A percentile compares a stretch with the other conserved stretches of the same genome.
phyloP scores from a whole-genome alignment of 2,888 invertebrate genomes.

The Dioctria rufipes region DNA sequence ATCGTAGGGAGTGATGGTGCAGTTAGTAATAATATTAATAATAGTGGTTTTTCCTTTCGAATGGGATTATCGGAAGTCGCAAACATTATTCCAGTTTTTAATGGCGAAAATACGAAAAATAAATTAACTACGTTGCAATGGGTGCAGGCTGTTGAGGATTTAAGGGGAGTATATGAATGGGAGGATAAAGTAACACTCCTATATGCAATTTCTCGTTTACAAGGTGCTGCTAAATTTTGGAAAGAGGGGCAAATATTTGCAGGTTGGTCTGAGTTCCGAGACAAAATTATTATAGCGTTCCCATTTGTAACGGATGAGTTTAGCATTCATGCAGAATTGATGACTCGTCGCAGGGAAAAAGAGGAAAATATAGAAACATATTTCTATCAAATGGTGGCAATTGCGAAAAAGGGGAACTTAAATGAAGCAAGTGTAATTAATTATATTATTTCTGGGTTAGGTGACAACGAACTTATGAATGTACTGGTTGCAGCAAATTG shows the following conservation, averaged over 20 bases:
- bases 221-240: neutral
- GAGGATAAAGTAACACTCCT: neutral
- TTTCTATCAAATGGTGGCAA: conserved; percentile 8
- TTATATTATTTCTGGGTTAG: neutral
- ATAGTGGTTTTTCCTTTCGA: too few relatives aligned
- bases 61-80: too few relatives aligned
- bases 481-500: conserved; percentile 2
- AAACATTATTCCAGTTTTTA: too few relatives aligned
- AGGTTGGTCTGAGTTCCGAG: neutral
- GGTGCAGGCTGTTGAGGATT: neutral
- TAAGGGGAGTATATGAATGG: neutral
- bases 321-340: neutral
- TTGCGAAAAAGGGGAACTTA: neutral
- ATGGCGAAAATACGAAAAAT: too few relatives aligned
- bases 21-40: too few relatives aligned
- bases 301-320: neutral
- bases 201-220: neutral
- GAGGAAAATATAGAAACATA: neutral
- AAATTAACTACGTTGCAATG: too few relatives aligned
- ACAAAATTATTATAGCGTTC: too few relatives aligned
- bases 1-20: too few relatives aligned
- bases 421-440: neutral
- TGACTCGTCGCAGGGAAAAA: neutral
- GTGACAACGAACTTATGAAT: conserved; percentile 5
- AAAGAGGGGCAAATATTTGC: neutral